Evolutionary conservation across 2,113 vertebrate genomes (phyloP), one percentile per base, ranked within the genome.

Genomic region (Platysteira castanea): DNA sequence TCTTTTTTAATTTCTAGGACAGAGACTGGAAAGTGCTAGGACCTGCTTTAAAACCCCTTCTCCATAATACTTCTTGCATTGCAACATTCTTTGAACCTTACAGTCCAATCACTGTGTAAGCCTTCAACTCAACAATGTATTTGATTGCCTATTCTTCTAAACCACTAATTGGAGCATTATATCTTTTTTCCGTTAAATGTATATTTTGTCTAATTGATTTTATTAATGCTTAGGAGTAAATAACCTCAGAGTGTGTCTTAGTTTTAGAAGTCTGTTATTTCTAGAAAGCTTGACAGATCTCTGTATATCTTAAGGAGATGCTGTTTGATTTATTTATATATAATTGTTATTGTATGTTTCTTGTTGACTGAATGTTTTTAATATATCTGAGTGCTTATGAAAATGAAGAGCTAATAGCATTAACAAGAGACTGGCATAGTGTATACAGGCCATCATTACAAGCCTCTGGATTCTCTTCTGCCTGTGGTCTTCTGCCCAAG

Each of bases 341-440:
- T 60, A 75, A 39, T 65, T 74, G 31, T 59, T 84, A n/a, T 7
- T 83, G 19, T 24, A 49, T 46, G 17, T 81, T 77, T 78, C 33
- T 84, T 84, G 42, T 77, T 93, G 76, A 56, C 35, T 61, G 42
- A 46, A 35, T 81, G 22, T 77, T 93, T 97, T 90, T 77, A 37
- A 35, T 74, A 27, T 41, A 59, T 77, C 17, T 59, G 68, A 63
- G 44, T 75, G 76, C 68, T 93, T 90, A 30, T 67, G 71, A 78
- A 95, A 95, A 84, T 68, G 50, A 92, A 75, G 85, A 80, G 73
- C 92, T 88, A 67, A 90, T 39, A 75, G 60, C 47, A 75, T 96
- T 89, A 94, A 27, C 59, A n/a, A 26, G 75, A 71, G 73, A 20
- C 88, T 94, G 90, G 90, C 87, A 46, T 13, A 13, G 54, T 26